Evolutionary conservation across 2,113 vertebrate species (phyloP).

Genomic region (Siniperca knerii): DNA sequence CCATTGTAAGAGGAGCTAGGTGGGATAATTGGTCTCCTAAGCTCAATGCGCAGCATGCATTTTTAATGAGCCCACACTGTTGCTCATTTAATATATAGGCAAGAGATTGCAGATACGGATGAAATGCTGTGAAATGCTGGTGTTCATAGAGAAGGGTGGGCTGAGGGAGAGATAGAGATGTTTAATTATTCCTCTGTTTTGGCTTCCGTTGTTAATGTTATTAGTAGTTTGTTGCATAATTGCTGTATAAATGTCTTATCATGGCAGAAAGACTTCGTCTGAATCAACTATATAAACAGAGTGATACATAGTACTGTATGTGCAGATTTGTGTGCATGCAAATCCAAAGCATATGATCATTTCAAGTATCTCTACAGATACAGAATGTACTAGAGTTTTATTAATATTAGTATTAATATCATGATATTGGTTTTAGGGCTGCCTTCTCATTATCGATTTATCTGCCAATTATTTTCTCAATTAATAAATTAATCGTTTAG

Average conservation of each 20-base stretch:
- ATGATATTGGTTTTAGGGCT: neutral
- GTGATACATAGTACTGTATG: neutral
- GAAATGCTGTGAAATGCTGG: slow-evolving; percentile 38
- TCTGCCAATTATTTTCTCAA: neutral
- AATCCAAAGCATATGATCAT: neutral
- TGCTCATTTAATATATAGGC: slow-evolving; percentile 71
- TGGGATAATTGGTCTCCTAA: slow-evolving; percentile 79
- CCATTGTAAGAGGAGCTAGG: slow-evolving; percentile 71
- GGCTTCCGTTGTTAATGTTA: slow-evolving; percentile 44
- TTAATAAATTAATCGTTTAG: neutral
- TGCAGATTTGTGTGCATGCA: neutral
- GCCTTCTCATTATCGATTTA: neutral
- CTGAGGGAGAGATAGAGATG: slow-evolving; percentile 20
- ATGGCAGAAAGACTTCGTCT: neutral
- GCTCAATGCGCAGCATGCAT: slow-evolving; percentile 74
- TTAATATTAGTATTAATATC: neutral
- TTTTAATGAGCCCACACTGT: slow-evolving; percentile 77
- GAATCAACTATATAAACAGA: slow-evolving; percentile 3
- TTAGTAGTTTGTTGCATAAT: slow-evolving; percentile 25
- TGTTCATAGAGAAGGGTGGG: slow-evolving; percentile 20
- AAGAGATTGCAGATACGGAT: slow-evolving; percentile 51
- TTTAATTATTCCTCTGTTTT: slow-evolving; percentile 45
- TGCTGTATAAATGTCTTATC: slow-evolving; percentile 25
- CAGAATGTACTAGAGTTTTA: neutral
- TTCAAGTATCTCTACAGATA: neutral